These are phyloP conservation scores for Palythoa grandis DNA, from an alignment of 92 coral and sea anemone genomes.

Conservation along the genomic window DNA sequence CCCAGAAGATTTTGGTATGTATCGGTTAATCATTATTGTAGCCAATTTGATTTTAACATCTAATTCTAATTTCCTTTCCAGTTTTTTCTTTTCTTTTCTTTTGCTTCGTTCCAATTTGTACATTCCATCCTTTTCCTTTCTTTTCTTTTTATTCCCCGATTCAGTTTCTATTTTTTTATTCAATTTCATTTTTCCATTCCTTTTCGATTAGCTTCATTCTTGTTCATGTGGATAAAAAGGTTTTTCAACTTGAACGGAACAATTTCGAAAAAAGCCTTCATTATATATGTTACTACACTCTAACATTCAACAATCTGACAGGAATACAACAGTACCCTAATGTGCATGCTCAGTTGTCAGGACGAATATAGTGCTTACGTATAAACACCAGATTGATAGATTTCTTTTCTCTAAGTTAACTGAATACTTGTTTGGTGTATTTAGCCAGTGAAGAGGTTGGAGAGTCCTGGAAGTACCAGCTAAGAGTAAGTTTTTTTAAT, in stretches of 20 bases:
- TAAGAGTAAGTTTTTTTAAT: conserved; percentile 63
- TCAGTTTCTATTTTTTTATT: too few species aligned
- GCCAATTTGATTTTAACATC: too few species aligned
- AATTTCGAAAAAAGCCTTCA: too few species aligned
- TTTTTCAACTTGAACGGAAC: not conserved
- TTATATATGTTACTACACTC: not conserved
- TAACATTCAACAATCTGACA: not conserved
- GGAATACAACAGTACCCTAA: not conserved
- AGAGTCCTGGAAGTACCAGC: conserved; percentile 93
- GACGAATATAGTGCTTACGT: too few species aligned
- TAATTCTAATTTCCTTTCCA: not conserved
- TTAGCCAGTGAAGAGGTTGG: conserved; percentile 93
- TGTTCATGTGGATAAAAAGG: not conserved
- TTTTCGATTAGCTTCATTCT: not conserved
- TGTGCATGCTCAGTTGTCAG: not conserved
- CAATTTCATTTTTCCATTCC: not conserved
- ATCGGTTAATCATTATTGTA: not conserved
- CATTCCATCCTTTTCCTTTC: not conserved
- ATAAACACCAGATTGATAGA: too few species aligned
- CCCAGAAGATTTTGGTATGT: conserved; percentile 93
- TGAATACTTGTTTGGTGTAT: conserved; percentile 10
- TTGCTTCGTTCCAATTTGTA: not conserved
- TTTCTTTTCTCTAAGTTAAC: not conserved
- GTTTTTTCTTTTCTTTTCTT: not conserved
- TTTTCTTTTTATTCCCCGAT: too few species aligned